Base-by-base conservation (phyloP, 2,888 invertebrate genomes). In the Gandaritis pyraliata region DNA sequence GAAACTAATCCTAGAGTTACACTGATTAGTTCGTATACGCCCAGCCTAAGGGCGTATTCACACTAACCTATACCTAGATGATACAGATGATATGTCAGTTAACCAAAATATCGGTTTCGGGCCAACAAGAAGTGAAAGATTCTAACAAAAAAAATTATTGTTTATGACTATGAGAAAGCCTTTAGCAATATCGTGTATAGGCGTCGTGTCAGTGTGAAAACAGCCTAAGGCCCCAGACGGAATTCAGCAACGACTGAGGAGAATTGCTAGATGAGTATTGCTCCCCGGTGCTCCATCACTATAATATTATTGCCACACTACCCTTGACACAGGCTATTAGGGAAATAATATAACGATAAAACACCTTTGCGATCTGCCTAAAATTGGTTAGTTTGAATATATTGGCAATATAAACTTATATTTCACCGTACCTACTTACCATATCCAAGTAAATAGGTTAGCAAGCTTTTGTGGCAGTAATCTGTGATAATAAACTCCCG, bases 231-330 rank as follows among this genome's bases (percentile, higher is more conserved):
- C 48, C 15, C 18, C 33, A 52, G 15, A 58, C 61, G 69, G 72
- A 73, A 75, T 72, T 72, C 56, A 73, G 64, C 54, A 59, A 53
- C 53, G 59, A 36, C 59, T 58, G 41, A 62, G 55, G 65, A 63
- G 72, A 65, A 73, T 65, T 64, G 70, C 69, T 72, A 73, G 69
- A 75, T 75, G 74, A 73, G 69, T 70, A 78, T 78, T 69, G 68
- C 71, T 78, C 78, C 77, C 78, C 66, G 58, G 74, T 71, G 78
- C 56, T 72, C 65, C 72, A 75, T 80, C 69, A 70, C 68, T 72
- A 70, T 72, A 73, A 72, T 74, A 77, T 70, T 72, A 76, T 70
- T 66, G 47, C 60, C 43, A 52, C 55, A 58, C 50, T 52, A 58
- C 48, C 30, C 47, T 52, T 58, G 58, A 54, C 46, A 52, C 41